Conservation (phyloP, 2,797 vertebrate genomes). For the Pantherophis vulpinus region DNA sequence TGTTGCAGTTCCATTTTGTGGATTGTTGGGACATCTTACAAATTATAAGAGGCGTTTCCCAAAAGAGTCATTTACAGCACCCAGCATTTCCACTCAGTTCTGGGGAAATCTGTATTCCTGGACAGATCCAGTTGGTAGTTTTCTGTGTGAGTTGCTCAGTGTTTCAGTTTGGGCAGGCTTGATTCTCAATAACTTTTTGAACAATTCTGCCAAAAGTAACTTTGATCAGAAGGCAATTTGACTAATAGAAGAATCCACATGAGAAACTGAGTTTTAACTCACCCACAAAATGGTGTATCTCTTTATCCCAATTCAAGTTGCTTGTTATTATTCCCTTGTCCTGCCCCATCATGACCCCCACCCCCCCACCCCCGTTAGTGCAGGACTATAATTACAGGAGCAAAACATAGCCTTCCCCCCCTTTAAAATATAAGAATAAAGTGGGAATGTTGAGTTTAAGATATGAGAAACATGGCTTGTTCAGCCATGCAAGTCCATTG, state of each 20-base stretch:
- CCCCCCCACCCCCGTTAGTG: not conserved
- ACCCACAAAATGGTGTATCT: not conserved
- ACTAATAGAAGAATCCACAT: not conserved
- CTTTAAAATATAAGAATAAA: not conserved
- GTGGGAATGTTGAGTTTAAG: not conserved
- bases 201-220: not conserved
- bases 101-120: not conserved
- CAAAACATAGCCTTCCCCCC: not conserved
- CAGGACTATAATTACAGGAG: not conserved
- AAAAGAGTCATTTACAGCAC: not conserved
- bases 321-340: not conserved
- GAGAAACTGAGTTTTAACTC: not conserved
- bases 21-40: not conserved
- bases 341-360: fast-evolving
- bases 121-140: not conserved
- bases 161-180: not conserved
- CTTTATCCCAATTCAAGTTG: not conserved
- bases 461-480: not conserved
- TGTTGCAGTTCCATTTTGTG: not conserved
- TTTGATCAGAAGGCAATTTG: not conserved
- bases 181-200: not conserved
- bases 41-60: not conserved
- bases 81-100: not conserved
- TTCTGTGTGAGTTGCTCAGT: not conserved
- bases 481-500: not conserved